A percentile compares a stretch with the other conserved stretches of the same genome.
Evolutionary conservation across 2,113 vertebrate genomes (phyloP).

Genomic region (Gallinago paraguaiae): DNA sequence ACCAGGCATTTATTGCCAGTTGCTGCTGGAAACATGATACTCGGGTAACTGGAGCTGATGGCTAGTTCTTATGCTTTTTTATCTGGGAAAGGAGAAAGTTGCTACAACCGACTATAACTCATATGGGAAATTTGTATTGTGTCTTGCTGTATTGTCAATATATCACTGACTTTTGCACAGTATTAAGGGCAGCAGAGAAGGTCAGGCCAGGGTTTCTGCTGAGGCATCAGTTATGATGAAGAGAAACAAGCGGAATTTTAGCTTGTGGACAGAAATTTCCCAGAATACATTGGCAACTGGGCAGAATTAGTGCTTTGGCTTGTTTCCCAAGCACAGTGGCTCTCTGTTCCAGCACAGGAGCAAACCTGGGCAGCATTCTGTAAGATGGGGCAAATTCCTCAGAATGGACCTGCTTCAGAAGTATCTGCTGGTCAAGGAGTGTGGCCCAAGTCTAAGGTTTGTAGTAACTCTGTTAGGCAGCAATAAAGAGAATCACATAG

Average conservation of each 20-base stretch:
- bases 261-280: constrained; percentile 68
- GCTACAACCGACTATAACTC: neutral
- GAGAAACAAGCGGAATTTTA: constrained; percentile 55
- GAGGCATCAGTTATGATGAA: constrained; percentile 33
- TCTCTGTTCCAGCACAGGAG: neutral
- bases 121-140: neutral
- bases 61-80: neutral
- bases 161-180: neutral
- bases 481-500: neutral
- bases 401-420: constrained; percentile 9
- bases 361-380: constrained; percentile 29
- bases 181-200: constrained; percentile 41
- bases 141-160: neutral
- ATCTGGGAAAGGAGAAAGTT: neutral
- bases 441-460: neutral
- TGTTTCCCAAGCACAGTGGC: neutral
- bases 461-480: neutral
- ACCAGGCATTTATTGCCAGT: neutral
- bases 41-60: neutral
- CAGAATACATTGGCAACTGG: constrained; percentile 49
- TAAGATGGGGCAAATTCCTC: constrained; percentile 1
- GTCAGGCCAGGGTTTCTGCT: constrained; percentile 22
- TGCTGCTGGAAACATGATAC: neutral
- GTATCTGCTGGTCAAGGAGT: neutral
- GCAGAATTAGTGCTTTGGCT: constrained; percentile 53